A percentile compares a stretch with the other conserved stretches of the same genome.
These are phyloP conservation scores for Tenrec ecaudatus DNA, from an alignment of 2,113 vertebrate genomes.

Conservation along the genomic window DNA sequence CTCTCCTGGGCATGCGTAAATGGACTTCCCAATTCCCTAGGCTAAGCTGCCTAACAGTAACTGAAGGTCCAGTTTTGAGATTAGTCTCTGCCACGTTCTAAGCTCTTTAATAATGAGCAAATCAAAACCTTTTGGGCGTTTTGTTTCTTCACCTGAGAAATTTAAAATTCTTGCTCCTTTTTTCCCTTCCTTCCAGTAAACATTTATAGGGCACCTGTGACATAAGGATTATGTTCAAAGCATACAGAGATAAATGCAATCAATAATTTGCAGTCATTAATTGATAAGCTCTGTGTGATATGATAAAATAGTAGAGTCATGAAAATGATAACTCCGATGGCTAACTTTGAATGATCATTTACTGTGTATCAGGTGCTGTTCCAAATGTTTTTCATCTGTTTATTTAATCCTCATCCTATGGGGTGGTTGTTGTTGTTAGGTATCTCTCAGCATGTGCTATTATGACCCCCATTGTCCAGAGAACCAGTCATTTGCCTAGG, in stretches of 20 bases:
- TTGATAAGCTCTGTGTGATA: background rate
- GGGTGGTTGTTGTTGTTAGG: background rate
- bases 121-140: background rate
- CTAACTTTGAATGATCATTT: background rate
- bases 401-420: background rate
- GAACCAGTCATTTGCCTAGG: background rate
- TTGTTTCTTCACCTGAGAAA: slow-evolving; percentile 24
- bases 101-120: background rate
- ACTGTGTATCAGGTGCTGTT: background rate
- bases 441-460: background rate
- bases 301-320: background rate
- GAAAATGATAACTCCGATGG: background rate
- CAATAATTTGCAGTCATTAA: background rate
- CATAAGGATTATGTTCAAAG: background rate
- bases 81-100: background rate
- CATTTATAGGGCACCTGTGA: background rate
- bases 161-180: background rate
- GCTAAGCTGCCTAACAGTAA: too few relatives aligned
- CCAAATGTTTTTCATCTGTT: background rate
- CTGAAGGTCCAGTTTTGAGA: background rate
- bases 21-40: too few relatives aligned
- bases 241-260: background rate
- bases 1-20: too few relatives aligned
- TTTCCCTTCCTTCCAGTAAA: background rate
- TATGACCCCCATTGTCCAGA: background rate